Evolutionary conservation across 2,888 invertebrate genomes (phyloP), one percentile per base, ranked within the genome.

Genomic region (Anoplius nigerrimus): DNA sequence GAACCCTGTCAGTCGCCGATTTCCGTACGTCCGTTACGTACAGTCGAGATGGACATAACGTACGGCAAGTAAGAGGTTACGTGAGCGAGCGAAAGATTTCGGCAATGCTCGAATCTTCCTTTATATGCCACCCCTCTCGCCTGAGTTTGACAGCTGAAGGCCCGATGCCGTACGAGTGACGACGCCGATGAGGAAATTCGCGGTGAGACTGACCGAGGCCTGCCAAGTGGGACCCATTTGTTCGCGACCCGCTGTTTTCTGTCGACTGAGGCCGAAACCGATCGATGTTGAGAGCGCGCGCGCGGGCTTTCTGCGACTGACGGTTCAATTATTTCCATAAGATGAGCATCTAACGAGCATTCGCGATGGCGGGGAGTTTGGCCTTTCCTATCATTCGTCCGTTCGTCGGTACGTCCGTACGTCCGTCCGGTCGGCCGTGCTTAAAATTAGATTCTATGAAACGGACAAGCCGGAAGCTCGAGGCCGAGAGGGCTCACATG

Each of bases 401-500:
- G 13, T 22, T 42, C 52, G 51, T 13, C 51, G 43, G 24, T 58
- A 15, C 43, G 15, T 21, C 27, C 24, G 20, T 60, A 45, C 59
- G 18, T 55, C 24, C 68, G 64, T 58, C 46, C 57, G 46, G 52
- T 62, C 53, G 62, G 53, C 63, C 69, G 64, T 56, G 67, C 71
- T 77, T 74, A 72, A 80, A 78, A 78, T 78, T 78, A 78, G 77
- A 77, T 65, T 69, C 69, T 51, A 64, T 45, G 77, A 76, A 79
- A 74, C 76, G 74, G 46, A 76, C 69, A 58, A 64, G 66, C 71
- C 73, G 77, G 78, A 73, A 78, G 45, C 24, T 6, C 34, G 61
- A 43, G 72, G 62, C 5, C 16, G 60, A 34, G 45, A 65, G 55
- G 59, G 45, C 54, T 20, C 24, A 46, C 45, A 48, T 59, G 48